Conservation (phyloP, 2,113 vertebrate species). For the Mus spicilegus region DNA sequence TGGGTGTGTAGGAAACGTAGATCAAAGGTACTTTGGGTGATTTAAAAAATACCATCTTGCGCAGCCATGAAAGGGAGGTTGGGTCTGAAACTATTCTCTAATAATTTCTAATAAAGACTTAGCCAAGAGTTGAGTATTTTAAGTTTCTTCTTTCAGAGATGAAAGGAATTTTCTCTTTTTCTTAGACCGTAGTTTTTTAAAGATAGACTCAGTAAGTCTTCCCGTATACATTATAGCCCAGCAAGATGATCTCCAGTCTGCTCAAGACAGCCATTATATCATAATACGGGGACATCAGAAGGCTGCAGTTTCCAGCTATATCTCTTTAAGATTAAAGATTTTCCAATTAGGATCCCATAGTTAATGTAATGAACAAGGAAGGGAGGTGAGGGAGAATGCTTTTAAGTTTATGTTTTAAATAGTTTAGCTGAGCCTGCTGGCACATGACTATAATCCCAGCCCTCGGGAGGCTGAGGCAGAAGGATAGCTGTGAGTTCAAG, state of each 20-base stretch:
- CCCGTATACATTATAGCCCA: rapidly evolving
- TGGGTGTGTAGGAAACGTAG: background rate
- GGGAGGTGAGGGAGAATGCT: background rate
- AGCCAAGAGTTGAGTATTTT: background rate
- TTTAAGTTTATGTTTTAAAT: background rate
- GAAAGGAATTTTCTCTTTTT: background rate
- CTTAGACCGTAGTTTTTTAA: background rate
- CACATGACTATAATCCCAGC: background rate
- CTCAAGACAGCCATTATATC: too few species aligned
- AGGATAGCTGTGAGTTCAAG: background rate
- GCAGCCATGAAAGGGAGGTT: background rate
- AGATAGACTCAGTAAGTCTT: background rate
- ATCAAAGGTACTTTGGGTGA: background rate
- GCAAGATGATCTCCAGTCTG: rapidly evolving
- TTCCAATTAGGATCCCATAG: background rate
- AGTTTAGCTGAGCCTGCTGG: background rate
- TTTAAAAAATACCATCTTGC: background rate
- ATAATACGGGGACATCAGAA: background rate
- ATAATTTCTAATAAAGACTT: background rate
- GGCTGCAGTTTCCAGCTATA: rapidly evolving
- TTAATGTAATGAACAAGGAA: background rate
- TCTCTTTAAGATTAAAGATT: background rate
- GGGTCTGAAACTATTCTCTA: background rate
- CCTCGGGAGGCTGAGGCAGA: background rate
- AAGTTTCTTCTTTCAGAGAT: background rate